Evolutionary conservation across 2,888 invertebrate genomes (phyloP).

Genomic region (Himalopsyche japonica): DNA sequence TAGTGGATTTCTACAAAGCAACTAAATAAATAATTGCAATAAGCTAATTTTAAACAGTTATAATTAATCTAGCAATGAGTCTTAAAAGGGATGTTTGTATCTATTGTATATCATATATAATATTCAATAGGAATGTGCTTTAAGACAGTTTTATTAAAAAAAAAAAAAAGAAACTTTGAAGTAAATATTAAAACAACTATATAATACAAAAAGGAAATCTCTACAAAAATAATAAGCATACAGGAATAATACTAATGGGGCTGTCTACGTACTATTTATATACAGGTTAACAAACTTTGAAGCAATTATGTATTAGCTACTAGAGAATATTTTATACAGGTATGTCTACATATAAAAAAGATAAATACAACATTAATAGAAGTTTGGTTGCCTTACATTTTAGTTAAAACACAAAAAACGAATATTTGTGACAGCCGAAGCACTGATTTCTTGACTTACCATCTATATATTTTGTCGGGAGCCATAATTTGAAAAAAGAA

Average conservation of each 20-base stretch:
- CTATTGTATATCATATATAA: too few species aligned
- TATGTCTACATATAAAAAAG: background rate
- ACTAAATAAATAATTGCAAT: too few species aligned
- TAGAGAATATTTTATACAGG: background rate
- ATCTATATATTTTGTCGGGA: constrained; percentile 20
- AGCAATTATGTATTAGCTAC: background rate
- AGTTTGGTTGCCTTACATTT: background rate
- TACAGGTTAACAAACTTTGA: background rate
- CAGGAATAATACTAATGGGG: background rate
- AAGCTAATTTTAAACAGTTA: too few species aligned
- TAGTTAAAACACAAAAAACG: constrained; percentile 4
- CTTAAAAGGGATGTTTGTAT: too few species aligned
- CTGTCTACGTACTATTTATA: background rate
- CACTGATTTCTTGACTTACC: constrained; percentile 19
- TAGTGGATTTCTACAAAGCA: too few species aligned
- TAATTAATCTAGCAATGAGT: too few species aligned
- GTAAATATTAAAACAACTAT: background rate
- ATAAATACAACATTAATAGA: background rate
- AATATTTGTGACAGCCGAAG: background rate
- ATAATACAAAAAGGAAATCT: background rate
- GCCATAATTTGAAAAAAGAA: constrained; percentile 22
- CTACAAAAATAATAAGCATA: background rate
- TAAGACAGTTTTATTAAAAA: too few species aligned
- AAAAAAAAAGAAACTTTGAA: too few species aligned
- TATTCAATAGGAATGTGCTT: too few species aligned